Evolutionary conservation across 2,888 invertebrate genomes (phyloP).

Genomic region (Tryphoninae sp.): DNA sequence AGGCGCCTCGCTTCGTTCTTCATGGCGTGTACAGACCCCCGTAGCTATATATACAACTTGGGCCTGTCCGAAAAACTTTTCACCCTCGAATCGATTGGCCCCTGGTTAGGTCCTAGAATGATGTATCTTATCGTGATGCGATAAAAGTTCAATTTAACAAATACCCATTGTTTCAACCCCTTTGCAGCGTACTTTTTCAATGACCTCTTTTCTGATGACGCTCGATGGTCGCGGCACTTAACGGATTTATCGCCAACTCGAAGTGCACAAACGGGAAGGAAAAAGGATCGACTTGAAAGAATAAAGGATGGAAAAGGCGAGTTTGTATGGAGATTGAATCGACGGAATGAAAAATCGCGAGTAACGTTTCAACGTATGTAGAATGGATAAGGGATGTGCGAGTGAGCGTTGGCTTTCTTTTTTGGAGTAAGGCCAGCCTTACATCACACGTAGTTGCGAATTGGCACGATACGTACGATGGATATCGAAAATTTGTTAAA

Average conservation of each 20-base stretch:
- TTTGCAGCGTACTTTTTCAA: not conserved
- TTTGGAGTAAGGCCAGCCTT: not conserved
- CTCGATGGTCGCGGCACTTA: not conserved
- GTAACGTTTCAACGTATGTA: slow-evolving; percentile 38
- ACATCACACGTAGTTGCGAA: not conserved
- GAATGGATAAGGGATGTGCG: slow-evolving; percentile 46
- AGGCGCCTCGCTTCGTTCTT: slow-evolving; percentile 32
- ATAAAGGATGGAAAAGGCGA: not conserved
- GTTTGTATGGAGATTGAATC: slow-evolving; percentile 32
- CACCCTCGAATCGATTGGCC: slow-evolving; percentile 35
- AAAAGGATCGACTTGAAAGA: not conserved
- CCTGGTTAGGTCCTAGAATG: not conserved
- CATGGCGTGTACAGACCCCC: too few relatives aligned
- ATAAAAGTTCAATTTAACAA: slow-evolving; percentile 4
- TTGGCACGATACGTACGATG: not conserved
- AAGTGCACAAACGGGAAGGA: not conserved
- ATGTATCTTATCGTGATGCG: not conserved
- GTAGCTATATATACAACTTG: not conserved
- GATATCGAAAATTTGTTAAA: too few relatives aligned
- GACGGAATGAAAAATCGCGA: slow-evolving; percentile 41
- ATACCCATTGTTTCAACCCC: not conserved
- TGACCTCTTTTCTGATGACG: not conserved
- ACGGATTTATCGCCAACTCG: not conserved
- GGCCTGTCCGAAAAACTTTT: slow-evolving; percentile 51
- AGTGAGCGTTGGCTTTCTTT: not conserved